These are phyloP conservation scores for Lepidocyrtoides sp. DNA, from an alignment of 2,888 invertebrate species.

Conservation along the genomic window DNA sequence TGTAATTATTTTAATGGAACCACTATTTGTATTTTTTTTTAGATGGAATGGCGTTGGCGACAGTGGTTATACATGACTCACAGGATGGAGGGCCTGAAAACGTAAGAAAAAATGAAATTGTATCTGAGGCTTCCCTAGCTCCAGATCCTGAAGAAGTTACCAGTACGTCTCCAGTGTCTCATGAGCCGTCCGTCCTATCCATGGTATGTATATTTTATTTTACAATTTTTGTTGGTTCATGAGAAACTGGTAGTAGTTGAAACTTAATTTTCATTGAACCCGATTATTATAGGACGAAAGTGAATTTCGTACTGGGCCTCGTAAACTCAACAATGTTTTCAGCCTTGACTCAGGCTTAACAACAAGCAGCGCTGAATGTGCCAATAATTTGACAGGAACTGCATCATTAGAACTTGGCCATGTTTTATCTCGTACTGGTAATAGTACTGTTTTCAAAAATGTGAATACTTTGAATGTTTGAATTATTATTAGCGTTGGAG, in stretches of 20 bases:
- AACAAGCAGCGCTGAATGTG: slow-evolving; percentile 77
- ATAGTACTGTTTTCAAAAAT: no score
- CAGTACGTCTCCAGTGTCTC: slow-evolving; percentile 83
- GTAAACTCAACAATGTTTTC: slow-evolving; percentile 82
- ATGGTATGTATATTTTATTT: slow-evolving; percentile 59
- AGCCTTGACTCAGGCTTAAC: slow-evolving; percentile 84
- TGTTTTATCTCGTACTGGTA: slow-evolving; percentile 85
- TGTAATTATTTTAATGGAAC: not conserved
- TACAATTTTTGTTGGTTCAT: not conserved
- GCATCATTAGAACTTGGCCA: slow-evolving; percentile 89
- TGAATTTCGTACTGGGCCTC: slow-evolving; percentile 66
- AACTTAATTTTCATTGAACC: no score
- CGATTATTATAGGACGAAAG: slow-evolving; percentile 68
- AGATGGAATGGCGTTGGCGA: slow-evolving; percentile 74
- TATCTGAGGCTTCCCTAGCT: slow-evolving; percentile 72
- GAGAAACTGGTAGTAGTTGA: not conserved
- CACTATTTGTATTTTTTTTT: not conserved
- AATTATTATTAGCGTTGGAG: not conserved
- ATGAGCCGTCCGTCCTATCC: slow-evolving; percentile 83
- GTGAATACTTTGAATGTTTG: not conserved
- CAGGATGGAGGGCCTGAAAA: slow-evolving; percentile 34
- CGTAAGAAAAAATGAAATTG: slow-evolving; percentile 27
- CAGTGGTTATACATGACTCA: slow-evolving; percentile 79
- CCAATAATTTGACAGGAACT: slow-evolving; percentile 87
- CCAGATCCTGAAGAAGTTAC: slow-evolving; percentile 82